Evolutionary conservation across 2,797 vertebrate species (phyloP).

Genomic region (Sebastes minor): DNA sequence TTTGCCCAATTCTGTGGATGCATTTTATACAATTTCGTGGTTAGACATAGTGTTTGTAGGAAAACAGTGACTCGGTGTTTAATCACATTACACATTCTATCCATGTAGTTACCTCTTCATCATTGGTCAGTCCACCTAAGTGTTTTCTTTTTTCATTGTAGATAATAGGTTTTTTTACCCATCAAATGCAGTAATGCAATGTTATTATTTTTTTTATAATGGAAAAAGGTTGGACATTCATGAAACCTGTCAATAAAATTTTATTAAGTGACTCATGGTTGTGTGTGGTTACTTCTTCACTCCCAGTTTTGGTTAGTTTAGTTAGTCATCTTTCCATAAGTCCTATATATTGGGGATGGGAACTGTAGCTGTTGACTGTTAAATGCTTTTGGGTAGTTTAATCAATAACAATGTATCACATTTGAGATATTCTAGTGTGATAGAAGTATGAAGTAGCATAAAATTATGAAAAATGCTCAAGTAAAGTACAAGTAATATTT

Average conservation of each 20-base stretch:
- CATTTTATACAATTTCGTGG: constrained; percentile 70
- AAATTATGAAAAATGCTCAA: not conserved
- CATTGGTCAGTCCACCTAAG: constrained; percentile 29
- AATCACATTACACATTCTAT: constrained; percentile 40
- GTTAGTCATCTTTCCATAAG: not conserved
- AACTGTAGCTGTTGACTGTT: not conserved
- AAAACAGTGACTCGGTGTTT: constrained; percentile 28
- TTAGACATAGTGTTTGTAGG: constrained; percentile 54
- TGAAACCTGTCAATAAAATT: constrained; percentile 60
- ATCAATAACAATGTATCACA: not conserved
- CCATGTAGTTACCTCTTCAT: constrained; percentile 51
- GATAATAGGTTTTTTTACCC: constrained; percentile 43
- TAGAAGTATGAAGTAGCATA: not conserved
- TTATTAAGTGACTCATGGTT: constrained; percentile 40
- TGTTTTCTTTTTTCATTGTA: constrained; percentile 46
- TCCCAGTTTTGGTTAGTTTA: not conserved
- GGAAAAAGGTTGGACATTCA: constrained; percentile 47
- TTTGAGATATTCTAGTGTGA: too few relatives aligned
- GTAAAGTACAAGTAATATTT: not conserved
- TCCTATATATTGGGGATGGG: not conserved
- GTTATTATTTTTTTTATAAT: constrained; percentile 45
- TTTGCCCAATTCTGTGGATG: constrained; percentile 57
- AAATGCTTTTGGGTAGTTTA: not conserved
- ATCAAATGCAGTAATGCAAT: constrained; percentile 39
- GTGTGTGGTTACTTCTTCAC: constrained; percentile 4